Evolutionary conservation across 2,888 invertebrate genomes (phyloP).

Genomic region (Bellardia pandia): DNA sequence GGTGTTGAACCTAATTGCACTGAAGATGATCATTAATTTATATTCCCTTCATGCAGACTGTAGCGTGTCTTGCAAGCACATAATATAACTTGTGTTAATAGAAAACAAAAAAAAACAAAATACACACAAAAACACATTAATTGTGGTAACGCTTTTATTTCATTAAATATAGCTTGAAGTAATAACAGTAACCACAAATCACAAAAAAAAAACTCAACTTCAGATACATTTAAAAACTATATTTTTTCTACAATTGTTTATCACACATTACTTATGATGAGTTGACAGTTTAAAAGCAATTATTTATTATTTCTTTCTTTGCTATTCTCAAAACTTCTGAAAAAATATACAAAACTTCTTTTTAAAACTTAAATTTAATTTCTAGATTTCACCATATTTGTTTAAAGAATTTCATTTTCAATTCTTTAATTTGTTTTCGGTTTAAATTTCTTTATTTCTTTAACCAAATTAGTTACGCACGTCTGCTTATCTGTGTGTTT

Average conservation of each 20-base stretch:
- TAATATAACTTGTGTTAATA: background rate
- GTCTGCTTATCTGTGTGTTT: constrained; percentile 52
- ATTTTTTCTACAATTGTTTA: background rate
- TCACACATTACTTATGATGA: background rate
- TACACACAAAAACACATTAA: constrained; percentile 5
- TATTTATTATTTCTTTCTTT: constrained; percentile 7
- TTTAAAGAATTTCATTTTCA: background rate
- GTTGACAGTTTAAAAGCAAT: constrained; percentile 6
- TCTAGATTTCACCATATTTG: background rate
- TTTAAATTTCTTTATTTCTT: constrained; percentile 33
- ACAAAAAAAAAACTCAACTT: background rate
- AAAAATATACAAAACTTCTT: background rate
- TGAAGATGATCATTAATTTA: background rate
- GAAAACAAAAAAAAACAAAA: background rate
- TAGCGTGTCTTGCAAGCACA: background rate
- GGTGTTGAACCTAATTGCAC: background rate
- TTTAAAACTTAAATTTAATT: background rate
- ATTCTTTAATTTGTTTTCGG: constrained; percentile 25
- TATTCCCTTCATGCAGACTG: background rate
- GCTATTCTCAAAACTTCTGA: background rate
- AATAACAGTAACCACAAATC: background rate
- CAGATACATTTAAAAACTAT: background rate
- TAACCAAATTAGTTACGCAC: constrained; percentile 62
- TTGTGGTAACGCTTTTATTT: constrained; percentile 15
- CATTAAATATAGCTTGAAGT: background rate